Evolutionary conservation across 2,888 invertebrate species (phyloP), one percentile per base, ranked within the genome.

Genomic region (Shargacucullia verbasci): DNA sequence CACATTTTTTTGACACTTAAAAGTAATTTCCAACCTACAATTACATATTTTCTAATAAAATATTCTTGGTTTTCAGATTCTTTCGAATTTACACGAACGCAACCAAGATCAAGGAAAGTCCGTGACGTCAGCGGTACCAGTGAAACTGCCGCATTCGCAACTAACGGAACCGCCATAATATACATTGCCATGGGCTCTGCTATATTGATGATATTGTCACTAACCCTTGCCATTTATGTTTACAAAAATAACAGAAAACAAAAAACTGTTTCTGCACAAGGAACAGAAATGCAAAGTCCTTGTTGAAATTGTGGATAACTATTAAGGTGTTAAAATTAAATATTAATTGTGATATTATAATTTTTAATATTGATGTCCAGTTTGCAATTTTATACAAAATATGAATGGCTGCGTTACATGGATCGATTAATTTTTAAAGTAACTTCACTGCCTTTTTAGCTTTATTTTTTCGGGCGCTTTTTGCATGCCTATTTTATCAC

Each of bases 401-500:
- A 40, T 46, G 14, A 76, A 80, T 79, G 79, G 81, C 82, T 81
- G 71, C 80, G 78, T 76, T 57, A 46, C 61, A 76, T 48, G 72
- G 67, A 75, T 79, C 58, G 58, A 63, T 59, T 73, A 61, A n/a
- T 43, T 40, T 41, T 55, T 59, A 55, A 75, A 54, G 53, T 75
- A 76, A 70, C 73, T 70, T 81, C 88, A 90, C 90, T 89, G 90
- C 88, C 89, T 83, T 82, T 43, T 71, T 81, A 88, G 87, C 86
- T 90, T 88, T 68, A 64, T 69, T 70, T 63, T 70, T 76, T 79
- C 73, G 76, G 80, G 84, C 84, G 80, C 82, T 80, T 79, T n/a
- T 75, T 68, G 79, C 79, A 84, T 87, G 85, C 84, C 87, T 89
- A 88, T 87, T 90, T 90, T 89, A 88, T 89, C 83, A 66, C 44